Conservation (phyloP, 2,113 vertebrate genomes). For the Crotalus helleri region DNA sequence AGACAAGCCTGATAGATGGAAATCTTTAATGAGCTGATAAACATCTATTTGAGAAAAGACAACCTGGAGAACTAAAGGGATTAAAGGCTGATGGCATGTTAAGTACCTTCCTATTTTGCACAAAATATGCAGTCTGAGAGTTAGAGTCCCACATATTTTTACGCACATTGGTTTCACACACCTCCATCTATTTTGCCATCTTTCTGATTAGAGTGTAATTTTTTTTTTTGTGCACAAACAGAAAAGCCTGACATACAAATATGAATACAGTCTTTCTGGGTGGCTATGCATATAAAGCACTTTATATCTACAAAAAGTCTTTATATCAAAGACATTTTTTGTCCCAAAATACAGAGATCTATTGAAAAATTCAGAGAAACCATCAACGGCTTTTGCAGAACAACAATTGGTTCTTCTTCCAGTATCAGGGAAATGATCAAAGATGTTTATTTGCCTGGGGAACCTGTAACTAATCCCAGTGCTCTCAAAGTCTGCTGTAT, state of each 20-base stretch:
- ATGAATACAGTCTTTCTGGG: neutral
- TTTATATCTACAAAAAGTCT: neutral
- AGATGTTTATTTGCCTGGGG: neutral
- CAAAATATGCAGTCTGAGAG: neutral
- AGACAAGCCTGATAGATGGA: neutral
- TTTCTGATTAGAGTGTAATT: neutral
- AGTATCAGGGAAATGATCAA: neutral
- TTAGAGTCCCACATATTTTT: neutral
- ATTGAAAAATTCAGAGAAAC: neutral
- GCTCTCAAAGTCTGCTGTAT: neutral
- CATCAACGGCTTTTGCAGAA: neutral
- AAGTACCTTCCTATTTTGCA: neutral
- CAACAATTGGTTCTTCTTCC: neutral
- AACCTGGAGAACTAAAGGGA: neutral
- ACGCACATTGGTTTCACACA: neutral
- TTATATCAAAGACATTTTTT: neutral
- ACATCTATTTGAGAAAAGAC: neutral
- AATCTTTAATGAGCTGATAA: neutral
- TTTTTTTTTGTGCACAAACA: neutral
- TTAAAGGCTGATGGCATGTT: neutral
- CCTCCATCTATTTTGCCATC: neutral
- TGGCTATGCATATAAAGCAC: neutral
- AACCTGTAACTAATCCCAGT: neutral
- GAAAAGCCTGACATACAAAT: neutral
- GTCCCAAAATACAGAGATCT: neutral